phyloP scores from a whole-genome alignment of 2,797 vertebrate genomes.

The Argya squamiceps region DNA sequence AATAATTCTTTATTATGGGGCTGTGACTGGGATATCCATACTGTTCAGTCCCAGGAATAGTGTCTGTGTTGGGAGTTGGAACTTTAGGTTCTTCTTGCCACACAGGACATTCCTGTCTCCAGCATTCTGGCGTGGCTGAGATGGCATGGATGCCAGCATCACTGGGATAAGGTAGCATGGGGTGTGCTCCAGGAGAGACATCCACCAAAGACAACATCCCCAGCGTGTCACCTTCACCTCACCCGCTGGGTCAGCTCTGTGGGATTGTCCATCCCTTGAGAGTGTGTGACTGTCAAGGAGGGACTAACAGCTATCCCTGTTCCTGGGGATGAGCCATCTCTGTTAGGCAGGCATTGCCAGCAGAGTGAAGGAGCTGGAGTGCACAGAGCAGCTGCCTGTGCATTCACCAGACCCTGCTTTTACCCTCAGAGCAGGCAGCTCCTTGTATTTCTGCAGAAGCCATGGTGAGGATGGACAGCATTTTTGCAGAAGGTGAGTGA shows the following conservation, averaged over 20 bases:
- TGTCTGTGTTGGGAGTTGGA: neutral
- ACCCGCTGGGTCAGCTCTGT: neutral
- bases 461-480: neutral
- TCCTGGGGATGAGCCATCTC: neutral
- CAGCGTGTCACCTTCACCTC: neutral
- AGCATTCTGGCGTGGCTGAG: neutral
- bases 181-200: neutral
- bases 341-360: neutral
- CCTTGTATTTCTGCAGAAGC: neutral
- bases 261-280: neutral
- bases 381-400: neutral
- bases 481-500: neutral
- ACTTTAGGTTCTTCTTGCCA: neutral
- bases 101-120: neutral
- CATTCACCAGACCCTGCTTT: neutral
- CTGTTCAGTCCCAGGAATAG: neutral
- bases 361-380: neutral
- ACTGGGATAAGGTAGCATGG: neutral
- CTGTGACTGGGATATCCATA: neutral
- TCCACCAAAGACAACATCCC: neutral
- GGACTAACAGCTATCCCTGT: neutral
- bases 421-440: neutral
- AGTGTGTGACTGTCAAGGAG: neutral
- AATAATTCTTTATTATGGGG: neutral
- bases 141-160: fast-evolving